These are phyloP conservation scores for Panthera tigris DNA, from an alignment of 2,113 vertebrate species.

Conservation along the genomic window DNA sequence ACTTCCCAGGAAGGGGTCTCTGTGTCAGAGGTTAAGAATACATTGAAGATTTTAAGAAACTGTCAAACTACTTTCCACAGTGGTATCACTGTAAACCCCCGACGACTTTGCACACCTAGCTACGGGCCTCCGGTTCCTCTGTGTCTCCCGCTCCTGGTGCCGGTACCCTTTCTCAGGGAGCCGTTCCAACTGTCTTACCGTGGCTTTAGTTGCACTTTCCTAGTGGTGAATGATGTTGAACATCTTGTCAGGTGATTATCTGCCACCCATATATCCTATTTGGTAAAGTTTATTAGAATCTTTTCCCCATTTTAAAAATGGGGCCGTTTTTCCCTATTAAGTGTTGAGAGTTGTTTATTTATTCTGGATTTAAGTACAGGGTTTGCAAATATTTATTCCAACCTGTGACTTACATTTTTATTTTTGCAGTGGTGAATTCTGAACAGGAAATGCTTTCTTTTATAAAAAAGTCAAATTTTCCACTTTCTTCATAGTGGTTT, in stretches of 20 bases:
- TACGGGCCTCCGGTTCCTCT: no score
- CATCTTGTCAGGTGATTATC: neutral
- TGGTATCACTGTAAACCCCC: fast-evolving
- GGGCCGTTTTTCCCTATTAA: neutral
- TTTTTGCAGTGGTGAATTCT: neutral
- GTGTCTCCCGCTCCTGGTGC: no score
- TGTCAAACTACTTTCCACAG: neutral
- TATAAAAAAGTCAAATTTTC: neutral
- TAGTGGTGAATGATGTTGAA: fast-evolving
- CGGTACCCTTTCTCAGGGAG: neutral
- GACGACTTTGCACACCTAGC: no score
- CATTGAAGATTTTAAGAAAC: neutral
- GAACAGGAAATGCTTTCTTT: neutral
- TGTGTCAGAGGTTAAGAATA: neutral
- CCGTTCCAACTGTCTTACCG: fast-evolving
- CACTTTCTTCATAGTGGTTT: neutral
- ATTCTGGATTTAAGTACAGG: neutral
- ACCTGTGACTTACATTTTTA: neutral
- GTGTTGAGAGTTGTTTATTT: neutral
- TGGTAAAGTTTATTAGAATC: neutral
- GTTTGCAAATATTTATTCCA: neutral
- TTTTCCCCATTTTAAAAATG: neutral
- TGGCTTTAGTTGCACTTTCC: fast-evolving
- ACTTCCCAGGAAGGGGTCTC: neutral
- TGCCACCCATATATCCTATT: neutral